Evolutionary conservation across 2,888 invertebrate genomes (phyloP), one percentile per base, ranked within the genome.

Genomic region (Amiota mariae): DNA sequence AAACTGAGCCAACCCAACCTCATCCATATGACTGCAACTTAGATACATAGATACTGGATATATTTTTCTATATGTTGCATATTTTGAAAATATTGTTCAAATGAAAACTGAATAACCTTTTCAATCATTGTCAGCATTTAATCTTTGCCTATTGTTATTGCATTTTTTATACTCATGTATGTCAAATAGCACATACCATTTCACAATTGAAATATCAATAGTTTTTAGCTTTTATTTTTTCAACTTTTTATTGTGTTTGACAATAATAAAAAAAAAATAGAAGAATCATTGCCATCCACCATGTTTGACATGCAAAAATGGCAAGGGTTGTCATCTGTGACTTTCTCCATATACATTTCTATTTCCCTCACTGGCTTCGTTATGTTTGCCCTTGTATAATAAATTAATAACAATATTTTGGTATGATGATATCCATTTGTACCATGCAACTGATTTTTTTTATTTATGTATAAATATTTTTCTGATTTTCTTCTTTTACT

Each of bases 151-250:
- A 57, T 59, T 56, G 73, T 73, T 71, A 13, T 76, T 75, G 77
- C 76, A 63, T 49, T 76, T 59, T 54, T 13, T 15, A 54, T 54
- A 54, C 15, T 54, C 83, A 82, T 79, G 73, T 36, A 36, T 84
- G 82, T 82, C 82, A 82, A 81, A 79, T 78, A 80, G 11, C 59
- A 82, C 81, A 81, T 82, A 77, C 80, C 78, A 81, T 82, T 81
- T 81, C 81, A 83, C 81, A 81, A 81, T 77, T 84, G 80, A 68
- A 72, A 49, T 68, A 68, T 68, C 72, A 67, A 59, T 72, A 57
- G 66, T 47, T 66, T 47, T 79, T 81, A n/a, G 1, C 11, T 57
- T 57, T 15, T 20, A 20, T 59, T 59, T 59, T 59, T 59, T 4
- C 20, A 20, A 18, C 20, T 59, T 10, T 59, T 18, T 59, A 59